phyloP scores from a whole-genome alignment of 2,888 invertebrate genomes.

The Spisula solida region DNA sequence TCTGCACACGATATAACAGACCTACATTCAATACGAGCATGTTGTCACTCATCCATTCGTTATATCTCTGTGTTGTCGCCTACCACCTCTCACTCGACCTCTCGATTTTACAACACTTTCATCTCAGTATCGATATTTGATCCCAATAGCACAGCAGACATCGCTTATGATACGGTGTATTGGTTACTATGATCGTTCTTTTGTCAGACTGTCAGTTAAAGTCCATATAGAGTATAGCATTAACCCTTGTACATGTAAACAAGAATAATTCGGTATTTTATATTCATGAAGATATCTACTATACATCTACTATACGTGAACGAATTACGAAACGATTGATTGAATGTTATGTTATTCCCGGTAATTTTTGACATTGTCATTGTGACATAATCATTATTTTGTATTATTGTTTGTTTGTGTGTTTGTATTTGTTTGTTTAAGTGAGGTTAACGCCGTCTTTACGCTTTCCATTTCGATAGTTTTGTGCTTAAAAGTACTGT shows the following conservation, averaged over 20 bases:
- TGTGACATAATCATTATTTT: no score
- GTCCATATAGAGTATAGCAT: not conserved
- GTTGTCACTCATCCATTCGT: not conserved
- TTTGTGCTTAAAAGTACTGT: no score
- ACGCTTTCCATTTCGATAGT: no score
- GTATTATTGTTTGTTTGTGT: no score
- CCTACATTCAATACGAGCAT: not conserved
- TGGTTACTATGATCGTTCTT: not conserved
- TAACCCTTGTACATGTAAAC: not conserved
- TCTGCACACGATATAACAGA: not conserved
- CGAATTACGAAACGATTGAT: not conserved
- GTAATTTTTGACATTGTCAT: not conserved
- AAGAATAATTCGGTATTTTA: not conserved
- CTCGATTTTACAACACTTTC: not conserved
- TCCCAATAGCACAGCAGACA: not conserved
- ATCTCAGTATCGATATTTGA: not conserved
- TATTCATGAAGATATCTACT: not conserved
- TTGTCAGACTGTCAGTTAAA: not conserved
- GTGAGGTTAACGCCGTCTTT: no score
- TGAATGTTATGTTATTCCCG: not conserved
- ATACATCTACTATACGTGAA: not conserved
- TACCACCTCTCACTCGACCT: not conserved
- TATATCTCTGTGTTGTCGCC: not conserved
- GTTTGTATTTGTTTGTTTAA: no score
- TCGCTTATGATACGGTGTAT: not conserved